Conservation (phyloP, 1,140 invertebrate genomes). For the Coelopa frigida region DNA sequence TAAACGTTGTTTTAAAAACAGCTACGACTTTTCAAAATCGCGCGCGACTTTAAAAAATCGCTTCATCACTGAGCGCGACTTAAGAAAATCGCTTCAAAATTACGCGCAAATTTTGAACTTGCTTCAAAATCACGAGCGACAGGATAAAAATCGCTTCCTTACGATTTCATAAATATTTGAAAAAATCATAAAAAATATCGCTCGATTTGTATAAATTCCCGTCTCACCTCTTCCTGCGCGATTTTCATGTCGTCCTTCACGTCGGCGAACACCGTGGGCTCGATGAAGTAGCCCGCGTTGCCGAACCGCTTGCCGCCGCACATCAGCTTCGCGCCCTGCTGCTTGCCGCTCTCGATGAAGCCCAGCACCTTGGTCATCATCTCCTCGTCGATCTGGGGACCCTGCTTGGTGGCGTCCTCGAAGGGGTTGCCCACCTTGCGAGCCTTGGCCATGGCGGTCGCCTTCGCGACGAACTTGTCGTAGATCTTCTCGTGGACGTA, state of each 20-base stretch:
- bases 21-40: too few relatives aligned
- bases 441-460: slow-evolving; percentile 57
- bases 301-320: slow-evolving; percentile 64
- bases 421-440: slow-evolving; percentile 78
- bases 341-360: slow-evolving; percentile 67
- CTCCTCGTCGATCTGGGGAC: slow-evolving; percentile 74
- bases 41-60: too few relatives aligned
- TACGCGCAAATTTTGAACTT: too few relatives aligned
- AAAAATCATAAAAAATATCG: too few relatives aligned
- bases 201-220: too few relatives aligned
- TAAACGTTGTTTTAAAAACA: too few relatives aligned
- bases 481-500: slow-evolving; percentile 84
- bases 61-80: too few relatives aligned
- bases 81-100: too few relatives aligned
- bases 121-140: too few relatives aligned
- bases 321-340: slow-evolving; percentile 71
- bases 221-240: slow-evolving; percentile 69
- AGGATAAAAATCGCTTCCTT: too few relatives aligned
- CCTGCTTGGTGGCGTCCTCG: slow-evolving; percentile 58
- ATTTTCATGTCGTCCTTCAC: slow-evolving; percentile 81
- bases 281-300: slow-evolving; percentile 69
- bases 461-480: slow-evolving; percentile 74
- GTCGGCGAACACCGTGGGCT: slow-evolving; percentile 82
- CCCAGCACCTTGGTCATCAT: slow-evolving; percentile 69
- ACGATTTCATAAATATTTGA: too few relatives aligned